Evolutionary conservation across 2,797 vertebrate genomes (phyloP).

Genomic region (Halcyon badia): DNA sequence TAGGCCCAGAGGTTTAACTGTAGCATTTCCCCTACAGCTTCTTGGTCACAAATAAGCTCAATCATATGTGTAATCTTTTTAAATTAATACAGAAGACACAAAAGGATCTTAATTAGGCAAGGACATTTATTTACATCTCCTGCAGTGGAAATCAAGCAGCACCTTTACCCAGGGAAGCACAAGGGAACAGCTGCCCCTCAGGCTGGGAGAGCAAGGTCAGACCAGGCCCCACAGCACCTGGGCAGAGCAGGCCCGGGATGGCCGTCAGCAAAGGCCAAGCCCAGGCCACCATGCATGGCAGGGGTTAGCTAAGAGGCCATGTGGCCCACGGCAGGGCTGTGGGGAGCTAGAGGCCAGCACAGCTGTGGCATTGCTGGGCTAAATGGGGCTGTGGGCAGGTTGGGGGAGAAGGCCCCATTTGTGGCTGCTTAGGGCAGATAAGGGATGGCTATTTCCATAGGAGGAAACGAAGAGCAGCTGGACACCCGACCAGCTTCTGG

Average conservation of each 20-base stretch:
- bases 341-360: not conserved
- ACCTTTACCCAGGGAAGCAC: too few relatives aligned
- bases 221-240: not conserved
- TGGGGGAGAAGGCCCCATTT: not conserved
- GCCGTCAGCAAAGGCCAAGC: accelerated
- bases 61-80: not conserved
- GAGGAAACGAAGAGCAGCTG: accelerated
- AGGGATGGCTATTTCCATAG: not conserved
- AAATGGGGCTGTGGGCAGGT: not conserved
- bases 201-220: too few relatives aligned
- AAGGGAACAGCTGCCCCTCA: accelerated
- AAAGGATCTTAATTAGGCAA: not conserved
- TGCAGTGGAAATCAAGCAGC: not conserved
- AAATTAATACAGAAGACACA: not conserved
- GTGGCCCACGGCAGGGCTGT: accelerated
- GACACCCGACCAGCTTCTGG: accelerated
- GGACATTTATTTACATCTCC: not conserved
- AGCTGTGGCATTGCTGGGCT: not conserved
- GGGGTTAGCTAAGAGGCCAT: accelerated
- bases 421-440: not conserved
- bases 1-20: not conserved
- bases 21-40: not conserved
- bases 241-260: accelerated
- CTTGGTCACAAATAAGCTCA: not conserved
- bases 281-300: accelerated